Conservation (phyloP, 2,888 invertebrate genomes). For the Synergus gifuensis region DNA sequence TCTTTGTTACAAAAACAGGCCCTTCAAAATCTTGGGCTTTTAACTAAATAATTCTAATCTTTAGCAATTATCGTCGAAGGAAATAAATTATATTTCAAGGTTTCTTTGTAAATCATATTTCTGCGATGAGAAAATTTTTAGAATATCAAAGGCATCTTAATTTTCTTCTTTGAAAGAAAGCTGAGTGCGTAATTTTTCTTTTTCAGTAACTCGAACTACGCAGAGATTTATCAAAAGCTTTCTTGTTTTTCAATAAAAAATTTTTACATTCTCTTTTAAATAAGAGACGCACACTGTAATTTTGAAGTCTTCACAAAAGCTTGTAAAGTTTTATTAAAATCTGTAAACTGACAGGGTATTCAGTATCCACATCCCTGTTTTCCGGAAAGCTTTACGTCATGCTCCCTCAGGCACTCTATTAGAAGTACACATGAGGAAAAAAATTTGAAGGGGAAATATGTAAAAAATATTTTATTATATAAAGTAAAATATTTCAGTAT, state of each 20-base stretch:
- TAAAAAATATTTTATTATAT: not conserved
- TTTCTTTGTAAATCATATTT: too few species aligned
- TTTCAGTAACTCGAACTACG: too few species aligned
- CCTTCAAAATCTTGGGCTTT: too few species aligned
- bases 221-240: too few species aligned
- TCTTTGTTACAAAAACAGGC: not conserved
- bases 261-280: not conserved
- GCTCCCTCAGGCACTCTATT: slow-evolving; percentile 16
- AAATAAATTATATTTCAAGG: too few species aligned
- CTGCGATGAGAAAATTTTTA: too few species aligned
- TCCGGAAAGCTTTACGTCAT: slow-evolving; percentile 1
- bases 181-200: too few species aligned
- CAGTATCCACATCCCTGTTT: slow-evolving; percentile 17
- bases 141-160: too few species aligned
- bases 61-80: too few species aligned
- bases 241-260: not conserved
- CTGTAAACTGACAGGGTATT: slow-evolving; percentile 12
- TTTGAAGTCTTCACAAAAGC: not conserved
- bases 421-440: slow-evolving; percentile 27
- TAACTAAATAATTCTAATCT: too few species aligned
- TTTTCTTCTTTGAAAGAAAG: too few species aligned
- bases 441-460: not conserved
- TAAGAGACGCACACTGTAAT: not conserved
- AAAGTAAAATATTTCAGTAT: not conserved
- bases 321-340: slow-evolving; percentile 8